Percentiles rank a stretch among this genome's conserved stretches.
Evolutionary conservation across 2,797 vertebrate species (phyloP).

Genomic region (Salmo trutta): DNA sequence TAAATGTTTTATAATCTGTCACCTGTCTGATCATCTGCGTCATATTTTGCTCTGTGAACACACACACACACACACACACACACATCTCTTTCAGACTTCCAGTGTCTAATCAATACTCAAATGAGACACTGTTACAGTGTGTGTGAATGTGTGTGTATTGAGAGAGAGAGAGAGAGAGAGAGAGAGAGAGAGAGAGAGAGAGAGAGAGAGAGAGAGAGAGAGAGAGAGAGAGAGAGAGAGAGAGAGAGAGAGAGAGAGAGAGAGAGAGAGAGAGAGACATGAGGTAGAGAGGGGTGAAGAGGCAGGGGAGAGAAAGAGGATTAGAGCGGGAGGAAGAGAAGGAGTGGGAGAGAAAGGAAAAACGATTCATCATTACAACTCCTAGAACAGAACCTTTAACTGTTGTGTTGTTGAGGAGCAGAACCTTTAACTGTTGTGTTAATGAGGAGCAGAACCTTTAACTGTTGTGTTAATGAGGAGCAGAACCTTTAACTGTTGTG

Average conservation of each 20-base stretch:
- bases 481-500: no score
- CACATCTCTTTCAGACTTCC: not conserved
- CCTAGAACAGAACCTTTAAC: conserved; percentile 59
- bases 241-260: no score
- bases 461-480: no score
- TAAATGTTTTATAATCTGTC: no score
- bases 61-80: not conserved
- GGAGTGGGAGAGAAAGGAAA: conserved; percentile 42
- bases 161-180: not conserved
- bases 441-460: no score
- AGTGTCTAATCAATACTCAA: not conserved
- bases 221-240: no score
- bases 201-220: not conserved
- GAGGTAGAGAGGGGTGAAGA: not conserved
- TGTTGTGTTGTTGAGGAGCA: not conserved
- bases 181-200: not conserved
- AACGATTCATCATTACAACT: conserved; percentile 54
- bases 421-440: no score
- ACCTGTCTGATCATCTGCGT: no score
- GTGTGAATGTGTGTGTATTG: conserved; percentile 46
- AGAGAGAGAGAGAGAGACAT: conserved; percentile 30
- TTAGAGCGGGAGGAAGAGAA: conserved; percentile 17
- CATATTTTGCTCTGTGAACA: no score
- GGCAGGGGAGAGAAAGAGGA: not conserved
- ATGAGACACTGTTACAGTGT: not conserved